Conservation (phyloP, 37 sponge, comb jelly and placozoan genomes). For the Beroe ovata region DNA sequence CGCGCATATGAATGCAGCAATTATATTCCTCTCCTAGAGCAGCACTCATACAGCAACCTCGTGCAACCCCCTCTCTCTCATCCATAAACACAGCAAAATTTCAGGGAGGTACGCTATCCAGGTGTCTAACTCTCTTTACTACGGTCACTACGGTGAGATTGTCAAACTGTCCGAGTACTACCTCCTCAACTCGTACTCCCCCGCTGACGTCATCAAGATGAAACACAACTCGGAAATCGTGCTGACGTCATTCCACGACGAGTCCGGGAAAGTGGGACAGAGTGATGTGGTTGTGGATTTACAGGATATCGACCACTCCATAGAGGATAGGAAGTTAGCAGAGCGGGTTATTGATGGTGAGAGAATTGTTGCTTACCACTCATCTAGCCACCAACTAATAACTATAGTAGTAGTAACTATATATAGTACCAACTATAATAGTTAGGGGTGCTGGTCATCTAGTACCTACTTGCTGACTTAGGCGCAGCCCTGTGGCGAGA, state of each 20-base stretch:
- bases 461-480: too few species aligned
- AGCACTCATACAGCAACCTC: too few species aligned
- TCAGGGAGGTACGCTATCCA: slow-evolving; percentile 32
- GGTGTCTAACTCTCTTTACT: slow-evolving; percentile 9
- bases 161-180: slow-evolving; percentile 10
- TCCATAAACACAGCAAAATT: too few species aligned
- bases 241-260: not conserved
- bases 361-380: too few species aligned
- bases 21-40: too few species aligned
- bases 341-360: not conserved
- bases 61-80: too few species aligned
- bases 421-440: too few species aligned
- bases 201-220: not conserved
- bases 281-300: not conserved
- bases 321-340: not conserved
- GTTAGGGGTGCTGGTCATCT: too few species aligned
- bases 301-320: not conserved
- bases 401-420: too few species aligned
- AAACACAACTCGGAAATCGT: not conserved
- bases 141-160: not conserved
- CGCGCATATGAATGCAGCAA: too few species aligned
- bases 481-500: too few species aligned
- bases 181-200: not conserved
- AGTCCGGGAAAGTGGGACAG: not conserved
- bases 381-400: too few species aligned